phyloP scores from a whole-genome alignment of 2,113 vertebrate genomes.

The Ellobius talpinus region DNA sequence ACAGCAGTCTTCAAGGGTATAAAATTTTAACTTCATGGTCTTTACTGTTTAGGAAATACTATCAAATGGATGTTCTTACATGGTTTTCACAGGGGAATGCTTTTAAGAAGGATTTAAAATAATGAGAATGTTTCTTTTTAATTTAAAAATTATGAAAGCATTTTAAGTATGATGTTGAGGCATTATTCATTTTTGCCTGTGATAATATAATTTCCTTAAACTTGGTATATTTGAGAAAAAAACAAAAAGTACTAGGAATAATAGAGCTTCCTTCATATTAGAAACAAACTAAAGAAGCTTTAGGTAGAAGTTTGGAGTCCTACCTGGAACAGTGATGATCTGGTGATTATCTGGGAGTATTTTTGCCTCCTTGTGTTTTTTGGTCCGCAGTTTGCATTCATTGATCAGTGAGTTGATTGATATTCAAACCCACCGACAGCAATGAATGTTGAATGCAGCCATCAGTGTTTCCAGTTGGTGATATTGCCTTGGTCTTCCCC shows the following conservation, averaged over 20 bases:
- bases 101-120: constrained; percentile 40
- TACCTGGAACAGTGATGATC: neutral
- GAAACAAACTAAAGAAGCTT: constrained; percentile 35
- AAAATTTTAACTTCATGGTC: constrained; percentile 25
- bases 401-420: constrained; percentile 97
- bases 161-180: constrained; percentile 2
- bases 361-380: constrained; percentile 76
- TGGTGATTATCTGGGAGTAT: neutral
- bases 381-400: constrained; percentile 99
- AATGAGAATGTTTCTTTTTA: constrained; percentile 23
- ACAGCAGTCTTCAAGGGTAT: neutral
- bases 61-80: neutral
- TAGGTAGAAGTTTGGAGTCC: neutral
- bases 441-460: constrained; percentile 99
- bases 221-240: constrained; percentile 6
- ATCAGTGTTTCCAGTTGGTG: constrained; percentile 83
- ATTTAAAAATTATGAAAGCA: constrained; percentile 26
- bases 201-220: constrained; percentile 50
- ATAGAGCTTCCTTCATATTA: neutral
- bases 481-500: neutral
- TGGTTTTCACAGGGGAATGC: constrained; percentile 24
- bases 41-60: constrained; percentile 31
- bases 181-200: constrained; percentile 44
- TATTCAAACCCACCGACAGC: constrained; percentile 99
- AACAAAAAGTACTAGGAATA: constrained; percentile 7